Base-by-base conservation (phyloP, 64 coral and sea anemone species). In the Anthopleura sola region DNA sequence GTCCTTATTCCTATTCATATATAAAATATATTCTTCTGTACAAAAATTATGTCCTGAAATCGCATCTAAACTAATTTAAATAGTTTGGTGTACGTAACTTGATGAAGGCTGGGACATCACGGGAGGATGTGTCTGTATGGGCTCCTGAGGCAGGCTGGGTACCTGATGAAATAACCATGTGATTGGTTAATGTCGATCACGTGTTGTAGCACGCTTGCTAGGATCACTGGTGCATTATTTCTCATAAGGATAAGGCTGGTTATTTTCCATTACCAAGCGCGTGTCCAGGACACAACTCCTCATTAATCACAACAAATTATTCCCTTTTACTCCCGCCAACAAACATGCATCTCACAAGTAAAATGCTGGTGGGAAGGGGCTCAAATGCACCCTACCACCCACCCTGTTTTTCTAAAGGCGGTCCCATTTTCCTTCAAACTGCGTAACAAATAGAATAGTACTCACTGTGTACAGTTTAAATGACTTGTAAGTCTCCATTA, bases 381-480 rank as follows among this genome's bases (percentile, higher is more conserved):
- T 40, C 39, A 40, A 40, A 40, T 40, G 2, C 39, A 40, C 39
- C 6, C 39, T 40, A 40, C 39, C 39, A 40, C 39, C 39, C 49
- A 48, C 46, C 46, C 46, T 48, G 46, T 48, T 48, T 48, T 3
- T 48, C n/a, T n/a, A n/a, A n/a, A n/a, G n/a, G n/a, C n/a, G n/a
- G n/a, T n/a, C n/a, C n/a, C n/a, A n/a, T n/a, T n/a, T n/a, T n/a
- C n/a, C n/a, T n/a, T n/a, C n/a, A n/a, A n/a, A n/a, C n/a, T n/a
- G n/a, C n/a, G n/a, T n/a, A n/a, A n/a, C n/a, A n/a, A n/a, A n/a
- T n/a, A n/a, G 10, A 77, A 4, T 5, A 37, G 20, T 37, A 77
- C 74, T 77, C 37, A 77, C 74, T 37, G 74, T 44, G 75, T 91
- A 84, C 24, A 91, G 84, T 81, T 86, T 91, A 75, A 91, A 91